These are phyloP conservation scores for Ormia ochracea DNA, from an alignment of 2,888 invertebrate species.

Conservation along the genomic window DNA sequence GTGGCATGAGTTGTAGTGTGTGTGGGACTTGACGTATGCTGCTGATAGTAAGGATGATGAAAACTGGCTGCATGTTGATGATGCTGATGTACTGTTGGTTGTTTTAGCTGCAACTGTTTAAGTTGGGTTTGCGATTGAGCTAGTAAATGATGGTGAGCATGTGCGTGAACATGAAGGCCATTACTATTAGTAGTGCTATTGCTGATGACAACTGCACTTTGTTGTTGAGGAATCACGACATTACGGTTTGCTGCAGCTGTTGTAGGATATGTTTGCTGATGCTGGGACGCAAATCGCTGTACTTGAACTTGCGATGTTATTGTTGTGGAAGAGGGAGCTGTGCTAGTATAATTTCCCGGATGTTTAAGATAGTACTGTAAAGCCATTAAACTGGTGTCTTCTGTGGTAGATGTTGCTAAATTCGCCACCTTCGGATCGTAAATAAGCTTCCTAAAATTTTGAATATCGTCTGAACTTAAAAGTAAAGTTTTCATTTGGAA, in stretches of 20 bases:
- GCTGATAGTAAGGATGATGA: conserved; percentile 72
- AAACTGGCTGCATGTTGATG: conserved; percentile 68
- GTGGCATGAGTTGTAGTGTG: conserved; percentile 57
- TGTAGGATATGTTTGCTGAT: conserved; percentile 39
- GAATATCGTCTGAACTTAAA: conserved; percentile 72
- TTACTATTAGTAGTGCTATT: conserved; percentile 35
- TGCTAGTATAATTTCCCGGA: conserved; percentile 69
- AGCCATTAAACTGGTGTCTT: conserved; percentile 70
- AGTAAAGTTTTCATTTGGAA: conserved; percentile 73
- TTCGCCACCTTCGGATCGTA: conserved; percentile 68
- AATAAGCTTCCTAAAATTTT: conserved; percentile 73
- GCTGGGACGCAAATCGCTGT: conserved; percentile 32
- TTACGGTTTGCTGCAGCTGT: conserved; percentile 19
- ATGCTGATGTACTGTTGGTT: conserved; percentile 73
- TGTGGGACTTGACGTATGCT: conserved; percentile 59
- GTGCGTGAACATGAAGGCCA: conserved; percentile 17
- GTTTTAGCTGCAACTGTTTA: conserved; percentile 72
- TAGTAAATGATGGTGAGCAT: conserved; percentile 64
- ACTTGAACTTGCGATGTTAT: conserved; percentile 48
- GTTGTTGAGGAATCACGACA: conserved; percentile 23
- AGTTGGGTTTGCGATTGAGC: conserved; percentile 72
- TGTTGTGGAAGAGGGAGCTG: conserved; percentile 51
- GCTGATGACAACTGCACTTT: conserved; percentile 11
- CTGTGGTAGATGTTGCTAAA: conserved; percentile 61
- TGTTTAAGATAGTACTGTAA: conserved; percentile 74